Percentiles rank a stretch among this genome's conserved stretches.
phyloP scores from a whole-genome alignment of 2,797 vertebrate genomes.

The Amphiprion clarkii region DNA sequence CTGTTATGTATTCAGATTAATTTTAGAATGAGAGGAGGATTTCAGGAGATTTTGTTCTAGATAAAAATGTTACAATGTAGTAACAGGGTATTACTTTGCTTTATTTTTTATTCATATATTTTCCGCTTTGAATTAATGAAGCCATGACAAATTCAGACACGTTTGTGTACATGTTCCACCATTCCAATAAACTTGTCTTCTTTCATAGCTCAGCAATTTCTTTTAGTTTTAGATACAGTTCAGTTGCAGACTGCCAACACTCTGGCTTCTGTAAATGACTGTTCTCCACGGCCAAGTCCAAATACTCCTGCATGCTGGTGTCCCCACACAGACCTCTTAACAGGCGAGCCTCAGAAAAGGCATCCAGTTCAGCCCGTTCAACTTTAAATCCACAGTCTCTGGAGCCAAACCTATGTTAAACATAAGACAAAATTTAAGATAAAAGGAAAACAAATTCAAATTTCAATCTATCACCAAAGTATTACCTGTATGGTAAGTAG shows the following conservation, averaged over 20 bases:
- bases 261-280: constrained; percentile 44
- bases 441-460: constrained; percentile 31
- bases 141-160: not conserved
- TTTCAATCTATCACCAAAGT: not conserved
- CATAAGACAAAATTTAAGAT: too few relatives aligned
- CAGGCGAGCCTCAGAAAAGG: constrained; percentile 34
- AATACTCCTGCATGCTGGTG: constrained; percentile 26
- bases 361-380: constrained; percentile 27
- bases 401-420: too few relatives aligned
- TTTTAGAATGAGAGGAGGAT: not conserved
- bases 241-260: constrained; percentile 53
- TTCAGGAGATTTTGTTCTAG: not conserved
- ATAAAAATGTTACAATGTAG: not conserved
- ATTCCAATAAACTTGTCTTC: not conserved
- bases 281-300: constrained; percentile 39
- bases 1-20: too few relatives aligned
- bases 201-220: constrained; percentile 41
- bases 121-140: not conserved
- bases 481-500: constrained; percentile 50
- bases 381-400: too few relatives aligned
- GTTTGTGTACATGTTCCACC: too few relatives aligned
- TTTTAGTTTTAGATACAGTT: constrained; percentile 18
- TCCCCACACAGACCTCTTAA: constrained; percentile 47
- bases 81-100: not conserved
- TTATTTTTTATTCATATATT: too few relatives aligned